Base-by-base conservation (phyloP, 2,797 vertebrate genomes). In the Dermochelys coriacea region DNA sequence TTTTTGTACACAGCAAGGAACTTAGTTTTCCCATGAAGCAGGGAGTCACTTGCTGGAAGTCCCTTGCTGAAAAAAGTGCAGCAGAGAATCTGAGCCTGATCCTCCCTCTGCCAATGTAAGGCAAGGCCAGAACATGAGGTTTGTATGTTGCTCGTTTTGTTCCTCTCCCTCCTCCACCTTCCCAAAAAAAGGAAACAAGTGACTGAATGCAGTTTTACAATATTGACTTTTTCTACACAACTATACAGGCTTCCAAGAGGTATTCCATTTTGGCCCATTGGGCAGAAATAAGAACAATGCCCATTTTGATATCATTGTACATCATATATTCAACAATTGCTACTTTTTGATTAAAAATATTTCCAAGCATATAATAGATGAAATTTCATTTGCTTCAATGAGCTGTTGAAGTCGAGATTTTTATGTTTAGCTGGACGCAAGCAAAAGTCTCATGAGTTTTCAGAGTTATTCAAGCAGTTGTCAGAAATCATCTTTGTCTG, bases 151-250 rank as follows among this genome's bases (percentile, higher is more conserved):
- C 9, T 21, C 9, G 0, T 41, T 71, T 71, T 71, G 64, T 93
- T 95, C 45, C 21, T 86, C 92, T 95, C 29, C 55, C 12, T 68
- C 82, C 61, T 77, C 82, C 92, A 6, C 41, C 74, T 29, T 88
- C 92, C 64, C n/a, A n/a, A 23, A 41, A n/a, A 85, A 45, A 92
- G 41, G 94, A 95, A 90, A 92, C 37, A 1, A 23, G 21, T 88
- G 75, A 91, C 27, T 16, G 55, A 71, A 87, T 82, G 34, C 2
- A 80, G 2, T 94, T 82, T 47, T 94, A 85, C 21, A 31, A 29
- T 51, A 19, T 34, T 34, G 11, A 19, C 8, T 91, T 91, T 87
- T 85, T 79, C 47, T 94, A 10, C 8, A 5, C 88, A 78, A 92
- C 77, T 85, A 23, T 29, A 11, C 34, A 87, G 54, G 12, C 37